A percentile compares a stretch with the other conserved stretches of the same genome.
Evolutionary conservation across 2,113 vertebrate species (phyloP).

Genomic region (Saiga tatarica): DNA sequence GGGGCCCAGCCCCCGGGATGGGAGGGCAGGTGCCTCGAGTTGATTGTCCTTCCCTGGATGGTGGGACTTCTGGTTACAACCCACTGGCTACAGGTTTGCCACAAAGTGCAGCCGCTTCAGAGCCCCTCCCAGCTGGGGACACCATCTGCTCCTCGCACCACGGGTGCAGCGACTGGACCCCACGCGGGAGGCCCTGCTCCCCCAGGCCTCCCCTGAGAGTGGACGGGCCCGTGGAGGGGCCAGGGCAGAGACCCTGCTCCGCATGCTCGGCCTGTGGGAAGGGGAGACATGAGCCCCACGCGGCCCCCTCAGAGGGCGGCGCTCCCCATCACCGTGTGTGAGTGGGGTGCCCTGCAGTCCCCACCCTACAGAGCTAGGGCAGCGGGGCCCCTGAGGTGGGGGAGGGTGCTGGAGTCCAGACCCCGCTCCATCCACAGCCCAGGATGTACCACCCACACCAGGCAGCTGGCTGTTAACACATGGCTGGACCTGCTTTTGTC

Average conservation of each 20-base stretch:
- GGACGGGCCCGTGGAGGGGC: fast-evolving
- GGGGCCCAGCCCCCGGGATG: neutral
- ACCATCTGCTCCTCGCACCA: fast-evolving
- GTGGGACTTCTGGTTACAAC: neutral
- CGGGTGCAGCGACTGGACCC: fast-evolving
- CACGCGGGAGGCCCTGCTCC: fast-evolving
- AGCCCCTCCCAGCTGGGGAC: neutral
- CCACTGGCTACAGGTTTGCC: neutral
- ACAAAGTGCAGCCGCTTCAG: neutral
- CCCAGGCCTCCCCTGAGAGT: neutral
- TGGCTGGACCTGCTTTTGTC: fast-evolving
- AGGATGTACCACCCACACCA: fast-evolving
- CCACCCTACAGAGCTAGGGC: fast-evolving
- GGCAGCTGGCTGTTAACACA: neutral
- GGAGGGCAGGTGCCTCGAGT: fast-evolving
- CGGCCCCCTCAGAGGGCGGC: fast-evolving
- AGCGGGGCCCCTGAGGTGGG: neutral
- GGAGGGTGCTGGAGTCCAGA: neutral
- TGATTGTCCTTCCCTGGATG: fast-evolving
- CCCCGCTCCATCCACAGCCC: fast-evolving
- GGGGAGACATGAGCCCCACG: fast-evolving
- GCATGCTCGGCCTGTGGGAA: fast-evolving
- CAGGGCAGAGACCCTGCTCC: neutral
- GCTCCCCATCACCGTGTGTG: fast-evolving
- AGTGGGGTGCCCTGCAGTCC: neutral